Base-by-base conservation (phyloP, 2,113 vertebrate species). In the Ammodytes dubius region DNA sequence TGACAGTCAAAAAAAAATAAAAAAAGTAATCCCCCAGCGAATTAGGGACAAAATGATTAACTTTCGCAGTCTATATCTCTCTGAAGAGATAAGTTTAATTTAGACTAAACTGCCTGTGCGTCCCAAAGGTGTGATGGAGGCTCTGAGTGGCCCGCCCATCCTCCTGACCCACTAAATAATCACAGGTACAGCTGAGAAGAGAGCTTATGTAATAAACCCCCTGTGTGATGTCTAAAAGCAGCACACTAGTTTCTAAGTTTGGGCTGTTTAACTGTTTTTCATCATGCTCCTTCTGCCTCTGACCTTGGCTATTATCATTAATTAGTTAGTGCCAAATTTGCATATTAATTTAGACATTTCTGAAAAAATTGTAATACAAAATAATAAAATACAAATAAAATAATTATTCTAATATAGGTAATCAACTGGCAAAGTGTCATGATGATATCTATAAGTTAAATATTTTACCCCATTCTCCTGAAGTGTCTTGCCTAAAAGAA, bases 21-120 rank as follows among this genome's bases (percentile, higher is more conserved):
- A 37, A 80, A 82, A 63, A 81, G 7, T 12, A 84, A 89, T 83
- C 64, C 84, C 64, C 74, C 5, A 7, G 54, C 82, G 84, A 58
- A 57, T 87, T 81, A 53, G 64, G 68, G 63, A 61, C 75, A 75
- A 61, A 70, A 60, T 73, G 72, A 89, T 87, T 85, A 83, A 72
- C 64, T 77, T 50, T 49, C 67, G 39, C 61, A 70, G 66, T 37
- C 68, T 66, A 14, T 14, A 53, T 87, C 59, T 78, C 58, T 84
- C 70, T 63, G 64, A 77, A 70, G 75, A 91, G 76, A 87, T 76
- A 0, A 75, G 85, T 89, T 74, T 75, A 86, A 89, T 87, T 89
- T 78, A 74, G 68, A 77, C 53, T 70, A 50, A 85, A 85, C 81
- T 66, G 47, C 37, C 70, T 59, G 39, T 57, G 49, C 53, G 67